Percentiles rank a stretch among this genome's conserved stretches.
These are phyloP conservation scores for Pseudorhiza aurosa DNA, from an alignment of 30 jellyfish, hydroid and myxozoan species.

Conservation along the genomic window DNA sequence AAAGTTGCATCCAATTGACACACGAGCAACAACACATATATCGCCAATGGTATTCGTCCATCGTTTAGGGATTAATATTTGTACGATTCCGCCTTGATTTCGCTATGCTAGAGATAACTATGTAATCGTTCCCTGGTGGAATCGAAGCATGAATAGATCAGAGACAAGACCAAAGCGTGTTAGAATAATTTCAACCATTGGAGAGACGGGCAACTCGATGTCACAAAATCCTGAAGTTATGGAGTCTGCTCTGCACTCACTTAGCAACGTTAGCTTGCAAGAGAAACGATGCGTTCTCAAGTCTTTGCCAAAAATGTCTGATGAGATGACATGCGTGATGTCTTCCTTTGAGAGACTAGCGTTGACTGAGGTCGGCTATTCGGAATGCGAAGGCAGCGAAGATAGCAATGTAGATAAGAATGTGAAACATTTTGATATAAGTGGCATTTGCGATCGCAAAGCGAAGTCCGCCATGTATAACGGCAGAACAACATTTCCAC, in stretches of 20 bases:
- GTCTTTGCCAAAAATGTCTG: slow-evolving; percentile 36
- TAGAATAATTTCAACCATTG: not conserved
- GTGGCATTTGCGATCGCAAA: not conserved
- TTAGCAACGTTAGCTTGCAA: not conserved
- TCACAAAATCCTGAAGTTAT: not conserved
- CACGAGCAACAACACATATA: no score
- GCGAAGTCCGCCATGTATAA: not conserved
- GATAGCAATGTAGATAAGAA: not conserved
- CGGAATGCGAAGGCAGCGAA: not conserved
- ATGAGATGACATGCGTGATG: slow-evolving; percentile 43
- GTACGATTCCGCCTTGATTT: no score
- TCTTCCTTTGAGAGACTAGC: slow-evolving; percentile 3
- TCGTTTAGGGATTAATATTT: no score
- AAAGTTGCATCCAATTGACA: no score
- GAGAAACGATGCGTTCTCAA: not conserved
- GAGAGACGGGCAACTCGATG: not conserved
- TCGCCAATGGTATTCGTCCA: no score
- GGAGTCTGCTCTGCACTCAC: not conserved
- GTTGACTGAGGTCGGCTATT: not conserved
- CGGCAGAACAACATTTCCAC: not conserved
- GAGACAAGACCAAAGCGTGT: not conserved
- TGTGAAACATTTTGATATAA: no score
- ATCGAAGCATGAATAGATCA: not conserved
- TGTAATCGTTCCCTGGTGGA: no score
- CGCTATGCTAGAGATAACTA: no score